These are phyloP conservation scores for Avahi laniger DNA, from an alignment of 2,797 vertebrate species.

Conservation along the genomic window DNA sequence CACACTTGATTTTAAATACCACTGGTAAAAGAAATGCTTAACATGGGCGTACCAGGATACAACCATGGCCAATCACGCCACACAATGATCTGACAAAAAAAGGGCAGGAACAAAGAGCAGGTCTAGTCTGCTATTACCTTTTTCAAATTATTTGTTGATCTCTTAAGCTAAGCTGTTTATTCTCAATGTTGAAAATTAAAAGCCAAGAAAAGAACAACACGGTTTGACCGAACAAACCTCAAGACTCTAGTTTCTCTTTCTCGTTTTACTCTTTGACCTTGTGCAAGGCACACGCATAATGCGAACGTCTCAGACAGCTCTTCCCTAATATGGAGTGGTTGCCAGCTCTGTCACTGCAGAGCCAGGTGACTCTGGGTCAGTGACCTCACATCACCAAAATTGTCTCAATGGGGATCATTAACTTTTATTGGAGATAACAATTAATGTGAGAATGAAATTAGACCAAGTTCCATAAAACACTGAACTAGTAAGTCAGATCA, in stretches of 20 bases:
- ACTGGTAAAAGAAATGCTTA: background rate
- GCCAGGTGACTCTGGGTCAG: background rate
- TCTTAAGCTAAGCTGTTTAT: background rate
- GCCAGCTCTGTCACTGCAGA: background rate
- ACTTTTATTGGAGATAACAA: background rate
- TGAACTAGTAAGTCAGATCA: background rate
- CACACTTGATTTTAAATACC: background rate
- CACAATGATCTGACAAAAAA: background rate
- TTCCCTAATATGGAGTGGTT: background rate
- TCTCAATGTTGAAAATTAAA: background rate
- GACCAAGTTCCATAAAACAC: background rate
- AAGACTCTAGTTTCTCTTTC: background rate
- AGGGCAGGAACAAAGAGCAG: background rate
- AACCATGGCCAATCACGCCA: rapidly evolving
- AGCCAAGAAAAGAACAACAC: background rate
- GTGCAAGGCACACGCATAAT: background rate
- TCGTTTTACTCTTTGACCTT: background rate
- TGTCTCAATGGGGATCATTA: background rate
- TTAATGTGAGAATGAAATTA: background rate
- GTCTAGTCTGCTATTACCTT: background rate
- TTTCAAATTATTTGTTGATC: background rate
- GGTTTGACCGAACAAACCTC: background rate
- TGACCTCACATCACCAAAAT: background rate
- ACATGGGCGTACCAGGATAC: background rate
- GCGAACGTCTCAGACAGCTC: background rate